Evolutionary conservation across 2,888 invertebrate genomes (phyloP), one percentile per base, ranked within the genome.

Genomic region (Drepana falcataria): DNA sequence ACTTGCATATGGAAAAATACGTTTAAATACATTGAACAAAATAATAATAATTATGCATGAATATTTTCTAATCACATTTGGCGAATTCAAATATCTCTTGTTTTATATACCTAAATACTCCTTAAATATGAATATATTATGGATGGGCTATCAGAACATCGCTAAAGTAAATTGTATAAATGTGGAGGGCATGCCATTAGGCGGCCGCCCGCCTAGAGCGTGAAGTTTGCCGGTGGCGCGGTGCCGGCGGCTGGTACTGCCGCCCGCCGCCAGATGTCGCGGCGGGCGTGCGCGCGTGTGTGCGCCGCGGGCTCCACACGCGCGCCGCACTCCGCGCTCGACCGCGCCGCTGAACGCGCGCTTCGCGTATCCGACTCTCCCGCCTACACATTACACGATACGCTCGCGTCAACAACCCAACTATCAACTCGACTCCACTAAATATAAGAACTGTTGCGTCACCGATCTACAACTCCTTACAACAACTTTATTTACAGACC

Each of bases 261-360:
- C 81, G 75, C 87, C 85, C 86, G 84, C 68, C 83, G 74, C 83
- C 81, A 85, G 88, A 90, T 88, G 88, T 71, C 69, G 55, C 59
- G 58, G 49, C 48, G 56, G 54, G 57, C 59, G 66, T 81, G 81
- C 85, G 83, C 85, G 87, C 85, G n/a, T n/a, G 77, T 84, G 86
- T 85, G 87, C 84, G 85, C 81, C 81, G 81, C 77, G 73, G 69
- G 79, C 77, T 82, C 79, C 82, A 70, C 77, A 79, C 77, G 75
- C 74, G 79, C 77, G 84, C 81, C 79, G 79, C 89, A 88, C 87
- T 89, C 91, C 89, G 88, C 90, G 88, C 87, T 83, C 85, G 84
- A 85, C 89, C 83, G 86, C 91, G 91, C 84, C 75, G 83, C 80
- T 70, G 83, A 85, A 61, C 79, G 87, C 87, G 86, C 89, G 89